Percentiles rank a stretch among this genome's conserved stretches.
These are phyloP conservation scores for Pinna nobilis DNA, from an alignment of 1,140 invertebrate species.

Conservation along the genomic window DNA sequence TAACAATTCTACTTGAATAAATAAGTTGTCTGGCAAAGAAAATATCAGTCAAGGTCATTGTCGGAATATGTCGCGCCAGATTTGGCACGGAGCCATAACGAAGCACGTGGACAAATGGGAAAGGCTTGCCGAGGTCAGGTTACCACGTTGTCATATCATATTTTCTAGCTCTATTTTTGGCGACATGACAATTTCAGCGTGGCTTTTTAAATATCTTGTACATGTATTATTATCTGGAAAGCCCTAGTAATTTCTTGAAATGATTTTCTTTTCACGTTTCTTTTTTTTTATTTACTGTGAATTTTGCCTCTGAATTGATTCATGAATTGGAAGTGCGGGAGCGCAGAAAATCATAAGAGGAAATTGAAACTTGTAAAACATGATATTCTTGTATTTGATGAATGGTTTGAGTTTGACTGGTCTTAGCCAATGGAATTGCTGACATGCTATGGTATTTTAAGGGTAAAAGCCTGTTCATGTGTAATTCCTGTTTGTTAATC, in stretches of 20 bases:
- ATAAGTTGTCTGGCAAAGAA: constrained; percentile 4
- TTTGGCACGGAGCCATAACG: constrained; percentile 1
- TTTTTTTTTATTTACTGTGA: not conserved
- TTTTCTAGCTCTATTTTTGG: not conserved
- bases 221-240: not conserved
- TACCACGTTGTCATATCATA: constrained; percentile 3
- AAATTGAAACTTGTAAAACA: too few species aligned
- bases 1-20: not conserved
- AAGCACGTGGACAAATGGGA: constrained; percentile 25
- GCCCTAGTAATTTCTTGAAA: not conserved
- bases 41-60: constrained; percentile 22
- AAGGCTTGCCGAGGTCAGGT: not conserved
- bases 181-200: not conserved
- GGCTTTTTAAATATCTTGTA: not conserved
- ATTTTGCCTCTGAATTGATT: too few species aligned
- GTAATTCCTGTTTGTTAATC: too few species aligned
- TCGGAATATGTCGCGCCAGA: constrained; percentile 9
- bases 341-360: too few species aligned
- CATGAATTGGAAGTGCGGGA: too few species aligned
- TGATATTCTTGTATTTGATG: too few species aligned
- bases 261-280: not conserved
- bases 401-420: too few species aligned
- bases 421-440: too few species aligned
- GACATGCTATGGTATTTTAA: too few species aligned
- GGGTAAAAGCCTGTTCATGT: too few species aligned